Percentiles rank a stretch among this genome's conserved stretches.
Conservation (phyloP, 2,797 vertebrate species). For the Spinus olivaceus region DNA sequence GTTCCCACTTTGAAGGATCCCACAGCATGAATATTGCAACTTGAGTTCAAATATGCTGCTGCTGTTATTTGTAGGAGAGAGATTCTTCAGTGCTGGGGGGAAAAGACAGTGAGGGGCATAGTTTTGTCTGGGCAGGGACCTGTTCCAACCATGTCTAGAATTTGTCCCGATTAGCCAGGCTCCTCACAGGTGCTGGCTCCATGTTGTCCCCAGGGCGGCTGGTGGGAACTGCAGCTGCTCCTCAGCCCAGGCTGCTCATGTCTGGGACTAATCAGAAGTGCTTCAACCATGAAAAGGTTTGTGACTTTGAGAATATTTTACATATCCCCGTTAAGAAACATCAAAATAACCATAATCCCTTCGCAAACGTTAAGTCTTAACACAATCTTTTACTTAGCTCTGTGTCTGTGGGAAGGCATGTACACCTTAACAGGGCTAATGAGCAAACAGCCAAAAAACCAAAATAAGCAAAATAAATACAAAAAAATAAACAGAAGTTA, state of each 20-base stretch:
- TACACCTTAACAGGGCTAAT: conserved; percentile 29
- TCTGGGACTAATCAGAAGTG: conserved; percentile 42
- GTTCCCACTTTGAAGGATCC: neutral
- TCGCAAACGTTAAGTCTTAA: conserved; percentile 56
- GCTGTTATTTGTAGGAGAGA: neutral
- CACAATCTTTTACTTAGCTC: conserved; percentile 46
- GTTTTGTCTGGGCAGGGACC: neutral
- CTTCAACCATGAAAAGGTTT: conserved; percentile 48
- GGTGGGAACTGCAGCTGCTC: neutral
- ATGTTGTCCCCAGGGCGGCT: accelerated
- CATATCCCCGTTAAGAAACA: conserved; percentile 32
- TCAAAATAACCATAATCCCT: conserved; percentile 49
- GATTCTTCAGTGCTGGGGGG: neutral
- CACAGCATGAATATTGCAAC: neutral
- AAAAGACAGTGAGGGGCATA: accelerated
- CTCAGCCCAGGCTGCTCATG: neutral
- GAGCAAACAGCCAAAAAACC: conserved; percentile 49
- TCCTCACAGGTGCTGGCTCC: neutral
- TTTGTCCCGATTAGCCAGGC: neutral
- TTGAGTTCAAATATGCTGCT: neutral
- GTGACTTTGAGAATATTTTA: conserved; percentile 60
- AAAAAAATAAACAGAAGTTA: conserved; percentile 32
- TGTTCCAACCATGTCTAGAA: neutral
- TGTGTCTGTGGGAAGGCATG: neutral
- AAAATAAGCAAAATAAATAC: conserved; percentile 47